Evolutionary conservation across 2,797 vertebrate genomes (phyloP).

Genomic region (Micrastur ruficollis): DNA sequence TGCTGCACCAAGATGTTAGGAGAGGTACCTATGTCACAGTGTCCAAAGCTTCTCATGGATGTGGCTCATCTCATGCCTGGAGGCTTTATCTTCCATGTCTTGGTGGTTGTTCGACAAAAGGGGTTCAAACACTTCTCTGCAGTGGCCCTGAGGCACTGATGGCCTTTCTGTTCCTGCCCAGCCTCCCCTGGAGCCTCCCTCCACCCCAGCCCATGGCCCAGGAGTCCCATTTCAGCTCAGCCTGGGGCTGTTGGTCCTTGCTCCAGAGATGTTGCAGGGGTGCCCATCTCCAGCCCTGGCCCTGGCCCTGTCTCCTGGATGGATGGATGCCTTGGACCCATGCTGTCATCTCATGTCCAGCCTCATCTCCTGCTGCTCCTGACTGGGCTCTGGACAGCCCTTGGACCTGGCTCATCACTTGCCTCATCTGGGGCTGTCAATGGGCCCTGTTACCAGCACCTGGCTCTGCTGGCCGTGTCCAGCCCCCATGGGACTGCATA

Average conservation of each 20-base stretch:
- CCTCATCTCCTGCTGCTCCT: not conserved
- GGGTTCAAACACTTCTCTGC: not conserved
- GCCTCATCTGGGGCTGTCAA: accelerated
- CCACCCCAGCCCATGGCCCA: no score
- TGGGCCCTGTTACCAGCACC: not conserved
- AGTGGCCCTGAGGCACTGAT: not conserved
- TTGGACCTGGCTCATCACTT: not conserved
- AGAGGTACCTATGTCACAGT: not conserved
- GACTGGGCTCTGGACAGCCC: not conserved
- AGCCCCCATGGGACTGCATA: not conserved
- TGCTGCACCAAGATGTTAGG: not conserved
- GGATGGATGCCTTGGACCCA: not conserved
- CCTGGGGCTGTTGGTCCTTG: not conserved
- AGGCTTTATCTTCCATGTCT: not conserved
- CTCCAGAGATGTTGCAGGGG: not conserved
- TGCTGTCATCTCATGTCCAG: accelerated
- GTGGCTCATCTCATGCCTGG: not conserved
- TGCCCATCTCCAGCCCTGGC: not conserved
- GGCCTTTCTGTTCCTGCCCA: not conserved
- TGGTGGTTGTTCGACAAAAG: not conserved
- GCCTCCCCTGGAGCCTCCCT: not conserved
- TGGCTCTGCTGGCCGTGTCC: not conserved
- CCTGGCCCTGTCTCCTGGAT: not conserved
- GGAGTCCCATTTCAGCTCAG: not conserved
- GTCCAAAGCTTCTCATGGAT: not conserved